Evolutionary conservation across 1,140 invertebrate genomes (phyloP), one percentile per base, ranked within the genome.

Genomic region (Macrocentrus cingulum): DNA sequence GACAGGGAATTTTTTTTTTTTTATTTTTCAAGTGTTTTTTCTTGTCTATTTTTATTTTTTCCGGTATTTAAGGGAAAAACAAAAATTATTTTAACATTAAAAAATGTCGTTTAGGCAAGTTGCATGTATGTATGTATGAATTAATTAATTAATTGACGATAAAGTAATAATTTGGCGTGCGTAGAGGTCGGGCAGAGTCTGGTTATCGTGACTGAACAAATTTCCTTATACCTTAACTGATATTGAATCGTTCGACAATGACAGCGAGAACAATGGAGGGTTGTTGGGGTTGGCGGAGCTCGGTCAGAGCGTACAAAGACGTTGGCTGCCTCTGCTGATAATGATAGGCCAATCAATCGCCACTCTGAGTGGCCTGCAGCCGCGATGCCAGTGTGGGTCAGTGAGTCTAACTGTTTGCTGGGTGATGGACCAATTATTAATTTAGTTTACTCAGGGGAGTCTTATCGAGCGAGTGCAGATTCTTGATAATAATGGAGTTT

Each of bases 401-500:
- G n/a, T n/a, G n/a, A n/a, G n/a, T n/a, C n/a, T n/a, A n/a, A n/a
- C n/a, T n/a, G n/a, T n/a, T n/a, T n/a, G n/a, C n/a, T n/a, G n/a
- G n/a, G n/a, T n/a, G n/a, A n/a, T n/a, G 25, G 25, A 11, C 8
- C 44, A 51, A 58, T 45, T 44, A 58, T 58, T 58, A 58, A 58
- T 58, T 58, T 44, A 51, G 37, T 51, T 50, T 41, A 51, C 36
- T 9, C 25, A 9, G 25, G 25, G 34, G 37, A 51, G 37, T 44
- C 56, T 58, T 58, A 58, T 58, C 56, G 36, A 13, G 36, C 34
- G 56, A 46, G 39, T 52, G 41, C 48, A 58, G 37, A 58, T 58
- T 58, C 20, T 58, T 29, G 48, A 58, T 58, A 58, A 57, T 57
- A 57, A 57, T 57, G 51, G 55, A 50, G 22, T 22, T 16, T 29